Evolutionary conservation across 2,888 invertebrate genomes (phyloP), one percentile per base, ranked within the genome.

Genomic region (Polyommatus iphigenia): DNA sequence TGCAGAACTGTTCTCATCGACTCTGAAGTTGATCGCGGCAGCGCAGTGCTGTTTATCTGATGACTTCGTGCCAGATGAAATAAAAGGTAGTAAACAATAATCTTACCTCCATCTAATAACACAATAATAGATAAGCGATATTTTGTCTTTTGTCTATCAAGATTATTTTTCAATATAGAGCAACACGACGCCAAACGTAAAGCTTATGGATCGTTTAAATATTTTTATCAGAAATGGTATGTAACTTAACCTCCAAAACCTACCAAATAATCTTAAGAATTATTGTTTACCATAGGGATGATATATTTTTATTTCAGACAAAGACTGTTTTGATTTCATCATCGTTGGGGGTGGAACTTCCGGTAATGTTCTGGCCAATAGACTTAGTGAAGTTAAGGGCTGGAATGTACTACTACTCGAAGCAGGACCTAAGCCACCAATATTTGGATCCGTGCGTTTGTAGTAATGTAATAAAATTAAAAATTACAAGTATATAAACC

Each of bases 301-400:
- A 41, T 41, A 41, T 41, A 41, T 41, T 41, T 41, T 10, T 41
- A 41, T 83, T 83, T n/a, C 80, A 87, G 88, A 84, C 80, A 62
- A 36, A 24, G 81, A 83, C 73, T 73, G n/a, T 10, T 87, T 83
- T 76, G 82, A 88, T 80, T 86, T 87, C 73, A 87, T 88, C 59
- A 82, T 88, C 36, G 83, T 87, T 0, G 87, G 87, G 10, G 87
- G 84, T 6, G 88, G 87, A 0, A 80, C 85, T 2, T 85, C 88
- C 13, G 87, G 87, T 10, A 83, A 86, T 73, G 85, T 87, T 1
- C 67, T 87, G 20, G 87, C 88, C 3, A 86, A 85, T 77, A 81
- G 87, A 77, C 80, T 88, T 1, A 86, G 84, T 72, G 86, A 86
- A 80, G 79, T 83, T 24, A 24, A 80, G 5, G 62, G 82, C 3